Evolutionary conservation across 2,888 invertebrate genomes (phyloP), one percentile per base, ranked within the genome.

Genomic region (Nasonovia ribisnigri): DNA sequence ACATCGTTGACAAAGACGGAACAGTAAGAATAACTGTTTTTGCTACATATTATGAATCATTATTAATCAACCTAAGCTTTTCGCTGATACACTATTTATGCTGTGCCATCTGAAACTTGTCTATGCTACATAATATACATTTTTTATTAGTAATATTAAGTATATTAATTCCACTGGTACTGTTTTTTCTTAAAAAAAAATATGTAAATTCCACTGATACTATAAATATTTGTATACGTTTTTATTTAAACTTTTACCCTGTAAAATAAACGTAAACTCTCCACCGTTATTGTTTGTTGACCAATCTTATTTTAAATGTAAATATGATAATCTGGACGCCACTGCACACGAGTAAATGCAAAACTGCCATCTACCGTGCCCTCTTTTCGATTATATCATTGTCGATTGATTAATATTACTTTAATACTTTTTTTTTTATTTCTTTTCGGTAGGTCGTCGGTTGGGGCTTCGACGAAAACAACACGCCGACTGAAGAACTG

Each of bases 391-490:
- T 67, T 67, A 3, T 29, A 60, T 10, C 29, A 26, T 60, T 60
- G 60, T n/a, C 29, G 4, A 60, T n/a, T 60, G 60, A 11, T 60
- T 60, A 54, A 24, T 57, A 57, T 26, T 57, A 57, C 1, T 60
- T n/a, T 60, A 3, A 29, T 60, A 11, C 1, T 8, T 29, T 29
- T n/a, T 29, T 60, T 60, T 77, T 42, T 4, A 29, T 60, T 57
- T 94, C 20, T 92, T 87, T 90, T 84, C 95, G 95, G 36, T 94
- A 96, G 96, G 96, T 96, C 3, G 95, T 96, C 89, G 96, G 96
- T 11, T 96, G 96, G 95, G 97, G 97, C 86, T 97, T 96, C 95
- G 97, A 97, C 95, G 96, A 97, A 95, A 96, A 94, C 51, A 94
- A 95, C n/a, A 92, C 92, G 54, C 94, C 94, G 10, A 91, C 97